Evolutionary conservation across 2,113 vertebrate species (phyloP).

Genomic region (Phalacrocorax brasilianus): DNA sequence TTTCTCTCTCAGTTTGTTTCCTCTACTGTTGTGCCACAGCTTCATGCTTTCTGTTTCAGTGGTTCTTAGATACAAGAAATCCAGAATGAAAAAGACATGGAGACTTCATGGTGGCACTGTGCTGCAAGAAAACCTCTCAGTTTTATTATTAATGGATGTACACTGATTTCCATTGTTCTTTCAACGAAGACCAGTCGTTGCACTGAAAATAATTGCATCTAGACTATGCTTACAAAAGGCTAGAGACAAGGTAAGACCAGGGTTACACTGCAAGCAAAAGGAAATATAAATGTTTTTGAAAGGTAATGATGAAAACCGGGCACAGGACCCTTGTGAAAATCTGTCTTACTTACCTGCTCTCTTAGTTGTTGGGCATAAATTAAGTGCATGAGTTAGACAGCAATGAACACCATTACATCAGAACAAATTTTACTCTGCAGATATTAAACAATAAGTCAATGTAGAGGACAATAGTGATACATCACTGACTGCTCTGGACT

Average conservation of each 20-base stretch:
- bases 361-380: background rate
- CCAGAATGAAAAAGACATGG: rapidly evolving
- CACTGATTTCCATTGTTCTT: background rate
- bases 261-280: background rate
- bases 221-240: background rate
- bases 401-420: background rate
- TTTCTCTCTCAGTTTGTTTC: background rate
- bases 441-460: background rate
- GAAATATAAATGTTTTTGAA: background rate
- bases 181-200: background rate
- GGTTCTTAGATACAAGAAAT: background rate
- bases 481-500: background rate
- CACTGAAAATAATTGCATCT: background rate
- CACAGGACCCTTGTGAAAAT: background rate
- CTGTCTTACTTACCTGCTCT: background rate
- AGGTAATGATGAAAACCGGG: background rate
- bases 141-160: background rate
- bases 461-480: background rate
- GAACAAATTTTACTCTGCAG: background rate
- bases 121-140: background rate
- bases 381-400: background rate
- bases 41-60: background rate
- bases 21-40: background rate
- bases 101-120: rapidly evolving
- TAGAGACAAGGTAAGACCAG: background rate